Conservation (phyloP, 1,140 invertebrate species). For the Drosophila melanogaster region DNA sequence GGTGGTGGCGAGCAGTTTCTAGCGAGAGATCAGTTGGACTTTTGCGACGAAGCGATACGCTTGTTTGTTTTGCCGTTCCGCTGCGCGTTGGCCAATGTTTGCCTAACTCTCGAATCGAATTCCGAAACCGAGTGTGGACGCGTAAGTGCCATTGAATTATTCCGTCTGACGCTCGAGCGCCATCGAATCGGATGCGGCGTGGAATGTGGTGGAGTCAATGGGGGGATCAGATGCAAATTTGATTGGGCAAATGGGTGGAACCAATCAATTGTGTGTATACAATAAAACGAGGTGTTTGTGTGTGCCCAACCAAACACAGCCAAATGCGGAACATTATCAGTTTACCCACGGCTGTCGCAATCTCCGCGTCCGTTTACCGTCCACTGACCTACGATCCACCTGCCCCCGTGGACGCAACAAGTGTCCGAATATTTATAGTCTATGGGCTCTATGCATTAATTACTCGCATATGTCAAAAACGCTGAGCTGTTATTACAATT, state of each 20-base stretch:
- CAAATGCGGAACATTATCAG: conserved; percentile 25
- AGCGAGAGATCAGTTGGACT: conserved; percentile 48
- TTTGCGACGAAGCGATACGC: conserved; percentile 21
- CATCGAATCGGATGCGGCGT: conserved; percentile 6
- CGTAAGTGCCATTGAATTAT: conserved; percentile 31
- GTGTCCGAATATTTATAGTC: conserved; percentile 2
- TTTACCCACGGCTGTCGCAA: conserved; percentile 36
- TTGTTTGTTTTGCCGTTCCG: background rate
- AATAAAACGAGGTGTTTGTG: background rate
- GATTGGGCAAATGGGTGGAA: conserved; percentile 25
- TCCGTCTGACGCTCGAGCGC: conserved; percentile 8
- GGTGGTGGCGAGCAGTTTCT: conserved; percentile 11
- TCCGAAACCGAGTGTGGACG: conserved; percentile 4
- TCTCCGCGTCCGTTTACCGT: conserved; percentile 26
- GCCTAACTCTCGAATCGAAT: conserved; percentile 10
- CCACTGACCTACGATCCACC: conserved; percentile 20
- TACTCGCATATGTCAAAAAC: conserved; percentile 45
- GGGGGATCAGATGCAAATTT: conserved; percentile 39
- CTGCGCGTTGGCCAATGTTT: conserved; percentile 17
- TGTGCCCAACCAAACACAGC: background rate
- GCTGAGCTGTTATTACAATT: conserved; percentile 33
- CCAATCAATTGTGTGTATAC: conserved; percentile 35
- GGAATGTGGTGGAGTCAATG: conserved; percentile 9
- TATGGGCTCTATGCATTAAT: conserved; percentile 35
- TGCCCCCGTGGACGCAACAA: conserved; percentile 21